Evolutionary conservation across 2,113 vertebrate genomes (phyloP).

Genomic region (Acrocephalus arundinaceus): DNA sequence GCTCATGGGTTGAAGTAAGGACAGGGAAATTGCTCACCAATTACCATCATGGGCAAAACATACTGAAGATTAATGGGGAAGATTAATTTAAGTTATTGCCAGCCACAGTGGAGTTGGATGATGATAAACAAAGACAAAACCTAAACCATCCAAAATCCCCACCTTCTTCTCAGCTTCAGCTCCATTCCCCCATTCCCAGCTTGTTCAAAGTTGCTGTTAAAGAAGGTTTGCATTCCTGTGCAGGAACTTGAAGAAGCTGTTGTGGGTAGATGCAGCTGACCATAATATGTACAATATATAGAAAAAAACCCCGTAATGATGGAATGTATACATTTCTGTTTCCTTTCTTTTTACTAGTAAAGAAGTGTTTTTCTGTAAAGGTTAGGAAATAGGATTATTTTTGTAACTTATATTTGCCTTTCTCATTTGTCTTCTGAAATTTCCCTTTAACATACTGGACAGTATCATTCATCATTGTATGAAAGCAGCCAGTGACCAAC

Average conservation of each 20-base stretch:
- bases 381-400: neutral
- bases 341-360: neutral
- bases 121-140: neutral
- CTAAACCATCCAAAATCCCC: neutral
- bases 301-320: neutral
- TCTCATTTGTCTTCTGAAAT: slow-evolving; percentile 5
- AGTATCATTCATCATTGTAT: neutral
- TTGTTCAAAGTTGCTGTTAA: neutral
- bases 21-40: neutral
- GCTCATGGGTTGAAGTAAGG: neutral
- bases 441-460: neutral
- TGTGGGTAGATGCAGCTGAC: neutral
- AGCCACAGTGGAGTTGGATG: neutral
- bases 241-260: neutral
- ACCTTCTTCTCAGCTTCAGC: neutral
- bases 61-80: neutral
- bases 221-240: neutral
- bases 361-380: neutral
- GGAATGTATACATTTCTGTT: neutral
- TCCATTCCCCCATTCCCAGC: neutral
- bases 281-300: neutral
- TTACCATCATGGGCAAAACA: neutral
- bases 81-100: neutral
- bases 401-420: neutral
- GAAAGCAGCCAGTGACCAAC: neutral